Evolutionary conservation across 2,113 vertebrate genomes (phyloP), one percentile per base, ranked within the genome.

Genomic region (Henicopernis longicauda): DNA sequence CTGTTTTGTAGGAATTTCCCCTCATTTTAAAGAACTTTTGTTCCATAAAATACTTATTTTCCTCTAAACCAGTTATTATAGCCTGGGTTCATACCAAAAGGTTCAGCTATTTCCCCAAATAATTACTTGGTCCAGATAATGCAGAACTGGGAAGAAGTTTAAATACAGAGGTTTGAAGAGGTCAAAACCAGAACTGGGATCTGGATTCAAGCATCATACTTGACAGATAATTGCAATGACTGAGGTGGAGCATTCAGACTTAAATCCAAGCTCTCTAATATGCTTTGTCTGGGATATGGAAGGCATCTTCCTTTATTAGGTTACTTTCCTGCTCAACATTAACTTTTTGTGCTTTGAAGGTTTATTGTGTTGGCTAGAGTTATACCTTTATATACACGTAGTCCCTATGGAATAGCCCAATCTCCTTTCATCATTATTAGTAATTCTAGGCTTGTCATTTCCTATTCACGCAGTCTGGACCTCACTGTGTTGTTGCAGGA

Each of bases 281-380:
- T 38, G 78, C 86, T 94, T 95, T 93, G 89, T 96, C 94, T 95
- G 93, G 93, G 42, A 50, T 59, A 70, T 87, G 89, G 95, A 96
- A 95, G 87, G 49, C 89, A 95, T 97, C 93, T 94, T 95, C 95
- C 82, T 97, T 95, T 97, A 97, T 97, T 97, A 97, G 42, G 94
- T 97, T 97, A 95, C 62, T 70, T 96, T 94, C 89, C 89, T 97
- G 84, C 66, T 87, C 89, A 59, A 67, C 84, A 85, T 95, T 95
- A 97, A 89, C 74, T 85, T 95, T 88, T 91, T 0, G 3, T 96
- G 94, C 94, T 97, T 96, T 95, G 96, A 94, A 97, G 79, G 93
- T 93, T 97, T 95, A 95, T 95, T 95, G 85, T 81, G 84, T 84
- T 97, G 92, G 89, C 95, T 93, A 27, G 81, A 90, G 63, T 96